Conservation (phyloP, 2,797 vertebrate genomes). For the Fundulus diaphanus region DNA sequence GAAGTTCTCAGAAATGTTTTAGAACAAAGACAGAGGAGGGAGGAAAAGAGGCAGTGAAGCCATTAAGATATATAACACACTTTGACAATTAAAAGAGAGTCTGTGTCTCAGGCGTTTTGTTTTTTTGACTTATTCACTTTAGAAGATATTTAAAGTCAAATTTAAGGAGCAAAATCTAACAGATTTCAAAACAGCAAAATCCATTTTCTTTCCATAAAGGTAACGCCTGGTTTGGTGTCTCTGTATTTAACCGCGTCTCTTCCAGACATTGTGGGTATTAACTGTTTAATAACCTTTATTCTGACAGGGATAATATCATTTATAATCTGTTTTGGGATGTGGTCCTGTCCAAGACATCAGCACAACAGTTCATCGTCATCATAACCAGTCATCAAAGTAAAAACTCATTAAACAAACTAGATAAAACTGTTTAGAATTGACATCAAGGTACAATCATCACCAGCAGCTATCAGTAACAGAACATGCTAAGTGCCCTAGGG, state of each 20-base stretch:
- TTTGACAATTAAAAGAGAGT: not conserved
- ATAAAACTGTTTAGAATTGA: too few relatives aligned
- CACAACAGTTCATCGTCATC: too few relatives aligned
- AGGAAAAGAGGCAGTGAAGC: slow-evolving; percentile 3
- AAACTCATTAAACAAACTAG: not conserved
- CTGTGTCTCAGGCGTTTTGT: not conserved
- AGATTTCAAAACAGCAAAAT: not conserved
- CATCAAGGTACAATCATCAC: not conserved
- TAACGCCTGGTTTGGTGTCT: not conserved
- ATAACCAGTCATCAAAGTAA: not conserved
- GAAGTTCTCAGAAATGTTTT: slow-evolving; percentile 34
- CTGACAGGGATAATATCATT: too few relatives aligned
- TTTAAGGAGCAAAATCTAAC: not conserved
- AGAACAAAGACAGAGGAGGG: slow-evolving; percentile 27
- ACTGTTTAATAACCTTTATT: too few relatives aligned
- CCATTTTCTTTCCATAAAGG: not conserved
- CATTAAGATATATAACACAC: not conserved
- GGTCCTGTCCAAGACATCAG: too few relatives aligned
- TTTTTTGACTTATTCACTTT: not conserved
- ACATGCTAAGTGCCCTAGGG: too few relatives aligned
- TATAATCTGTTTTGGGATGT: too few relatives aligned
- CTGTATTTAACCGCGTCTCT: too few relatives aligned
- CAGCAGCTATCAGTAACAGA: not conserved
- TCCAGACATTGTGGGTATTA: too few relatives aligned
- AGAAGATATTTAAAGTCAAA: not conserved